phyloP scores from a whole-genome alignment of 2,888 invertebrate genomes.

The Melanchra persicariae region DNA sequence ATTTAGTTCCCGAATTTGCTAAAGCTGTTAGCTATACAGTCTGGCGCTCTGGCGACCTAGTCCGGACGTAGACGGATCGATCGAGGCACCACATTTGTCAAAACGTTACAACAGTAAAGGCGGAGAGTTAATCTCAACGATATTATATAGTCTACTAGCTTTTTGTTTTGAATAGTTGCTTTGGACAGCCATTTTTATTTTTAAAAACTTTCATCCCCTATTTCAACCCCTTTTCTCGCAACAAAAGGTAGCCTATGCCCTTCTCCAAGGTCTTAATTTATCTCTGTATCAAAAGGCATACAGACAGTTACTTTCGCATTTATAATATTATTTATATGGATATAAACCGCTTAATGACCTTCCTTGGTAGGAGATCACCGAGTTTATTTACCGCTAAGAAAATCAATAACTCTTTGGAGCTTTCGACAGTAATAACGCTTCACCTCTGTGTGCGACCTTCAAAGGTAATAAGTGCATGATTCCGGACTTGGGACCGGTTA shows the following conservation, averaged over 20 bases:
- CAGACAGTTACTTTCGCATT: too few relatives aligned
- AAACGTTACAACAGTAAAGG: conserved; percentile 23
- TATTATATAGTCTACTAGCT: conserved; percentile 9
- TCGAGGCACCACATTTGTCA: conserved; percentile 43
- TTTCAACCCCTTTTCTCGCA: too few relatives aligned
- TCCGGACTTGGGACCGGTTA: background rate
- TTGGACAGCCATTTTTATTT: too few relatives aligned
- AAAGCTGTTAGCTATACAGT: conserved; percentile 20
- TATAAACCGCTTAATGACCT: conserved; percentile 17
- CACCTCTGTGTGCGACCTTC: conserved; percentile 37
- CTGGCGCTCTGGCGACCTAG: conserved; percentile 35
- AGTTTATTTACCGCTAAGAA: conserved; percentile 30
- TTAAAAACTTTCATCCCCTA: too few relatives aligned
- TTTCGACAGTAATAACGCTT: conserved; percentile 33
- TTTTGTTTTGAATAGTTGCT: too few relatives aligned
- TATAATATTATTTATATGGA: too few relatives aligned
- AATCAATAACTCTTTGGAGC: conserved; percentile 36
- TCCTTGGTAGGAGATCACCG: conserved; percentile 18
- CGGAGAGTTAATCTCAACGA: conserved; percentile 29
- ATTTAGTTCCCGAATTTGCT: conserved; percentile 29
- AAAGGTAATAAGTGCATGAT: background rate
- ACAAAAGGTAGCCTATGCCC: too few relatives aligned
- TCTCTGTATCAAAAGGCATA: too few relatives aligned
- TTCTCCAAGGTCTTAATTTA: too few relatives aligned
- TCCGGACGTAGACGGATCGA: conserved; percentile 46